Base-by-base conservation (phyloP, 2,888 invertebrate species). In the Drosophila recens region DNA sequence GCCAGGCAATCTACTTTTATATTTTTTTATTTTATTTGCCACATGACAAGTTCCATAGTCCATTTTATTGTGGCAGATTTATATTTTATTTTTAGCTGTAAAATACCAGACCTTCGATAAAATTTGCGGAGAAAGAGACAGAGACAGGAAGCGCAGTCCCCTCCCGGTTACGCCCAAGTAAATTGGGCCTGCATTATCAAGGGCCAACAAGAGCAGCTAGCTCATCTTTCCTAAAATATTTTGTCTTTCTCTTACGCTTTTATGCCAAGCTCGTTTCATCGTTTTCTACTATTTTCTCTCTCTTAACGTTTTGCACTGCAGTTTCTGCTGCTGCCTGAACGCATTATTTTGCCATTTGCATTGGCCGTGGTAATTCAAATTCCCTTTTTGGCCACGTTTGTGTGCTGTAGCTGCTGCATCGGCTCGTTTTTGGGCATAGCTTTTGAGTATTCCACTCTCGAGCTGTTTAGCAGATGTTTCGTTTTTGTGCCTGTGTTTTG, bases 341-440 rank as follows among this genome's bases (percentile, higher is more conserved):
- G 80, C 72, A 79, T 79, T 80, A 80, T 77, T 79, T 79, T 75
- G 72, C 67, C 80, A 82, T 74, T 80, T 68, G 73, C 76, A 76
- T 74, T 71, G 65, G 53, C 51, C 65, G 57, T 69, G 57, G 66
- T 58, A 59, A 69, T 58, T 51, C 59, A 33, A 27, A 27, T 59
- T 57, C 36, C 61, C 38, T 49, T 70, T 75, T 67, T 57, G 54
- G 69, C 64, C 69, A 62, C 57, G 61, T 69, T 53, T 68, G 27
- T 54, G 49, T 43, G 53, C 53, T 30, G 13, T 23, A 2, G 51
- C 34, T 30, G 48, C 17, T 46, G 68, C 42, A 53, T 45, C 42
- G 36, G 43, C 46, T 54, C 57, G 17, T 45, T 48, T 49, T 66
- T 72, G 45, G 54, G 40, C 56, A 52, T 59, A 36, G 48, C 33